phyloP scores from a whole-genome alignment of 2,113 vertebrate species.

The Gadus macrocephalus region DNA sequence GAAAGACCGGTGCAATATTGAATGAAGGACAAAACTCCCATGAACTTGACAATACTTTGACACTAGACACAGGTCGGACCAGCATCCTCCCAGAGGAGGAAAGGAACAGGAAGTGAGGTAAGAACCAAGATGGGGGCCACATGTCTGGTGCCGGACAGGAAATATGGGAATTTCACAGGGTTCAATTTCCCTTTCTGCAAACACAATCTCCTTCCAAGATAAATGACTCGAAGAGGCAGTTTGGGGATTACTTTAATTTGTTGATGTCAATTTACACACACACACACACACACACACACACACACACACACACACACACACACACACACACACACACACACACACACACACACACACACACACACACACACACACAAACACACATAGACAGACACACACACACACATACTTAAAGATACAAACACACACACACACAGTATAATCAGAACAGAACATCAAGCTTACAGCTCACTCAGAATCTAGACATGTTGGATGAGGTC shows the following conservation, averaged over 20 bases:
- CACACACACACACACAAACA: conserved; percentile 3
- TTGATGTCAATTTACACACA: not conserved
- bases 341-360: conserved; percentile 4
- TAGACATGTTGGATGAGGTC: not conserved
- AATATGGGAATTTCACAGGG: conserved; percentile 48
- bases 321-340: not conserved
- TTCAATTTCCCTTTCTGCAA: conserved; percentile 33
- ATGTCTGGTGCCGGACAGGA: conserved; percentile 37
- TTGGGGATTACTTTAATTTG: conserved; percentile 13
- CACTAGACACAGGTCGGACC: no score
- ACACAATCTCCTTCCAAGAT: conserved; percentile 42
- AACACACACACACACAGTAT: not conserved
- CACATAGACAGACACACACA: not conserved
- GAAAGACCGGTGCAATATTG: no score
- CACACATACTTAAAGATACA: not conserved
- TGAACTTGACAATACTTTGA: no score
- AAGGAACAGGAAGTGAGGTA: conserved; percentile 3
- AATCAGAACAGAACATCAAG: not conserved
- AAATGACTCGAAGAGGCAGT: conserved; percentile 29
- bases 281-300: not conserved
- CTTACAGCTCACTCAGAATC: not conserved
- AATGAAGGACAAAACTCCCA: no score
- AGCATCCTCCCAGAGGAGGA: no score
- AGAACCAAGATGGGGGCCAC: conserved; percentile 41
- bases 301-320: not conserved